phyloP scores from a whole-genome alignment of 2,113 vertebrate species.

The Gymnarchus niloticus region DNA sequence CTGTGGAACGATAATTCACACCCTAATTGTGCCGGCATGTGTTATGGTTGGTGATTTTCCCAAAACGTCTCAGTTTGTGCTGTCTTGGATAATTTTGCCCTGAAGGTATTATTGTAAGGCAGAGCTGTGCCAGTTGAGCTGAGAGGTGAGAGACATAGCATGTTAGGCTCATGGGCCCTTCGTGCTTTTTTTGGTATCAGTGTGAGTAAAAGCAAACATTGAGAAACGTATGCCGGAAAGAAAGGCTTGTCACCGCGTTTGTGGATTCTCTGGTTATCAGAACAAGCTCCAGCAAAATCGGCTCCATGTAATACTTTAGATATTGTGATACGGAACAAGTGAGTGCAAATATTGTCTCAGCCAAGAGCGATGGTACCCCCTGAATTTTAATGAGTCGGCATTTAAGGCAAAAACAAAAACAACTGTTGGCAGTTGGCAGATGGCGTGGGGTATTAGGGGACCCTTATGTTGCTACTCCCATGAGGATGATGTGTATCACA shows the following conservation, averaged over 20 bases:
- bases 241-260: not conserved
- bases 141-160: not conserved
- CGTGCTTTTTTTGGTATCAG: not conserved
- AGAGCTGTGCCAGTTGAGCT: not conserved
- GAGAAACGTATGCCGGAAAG: not conserved
- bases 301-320: not conserved
- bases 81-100: not conserved
- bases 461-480: not conserved
- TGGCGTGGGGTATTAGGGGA: not conserved
- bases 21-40: not conserved
- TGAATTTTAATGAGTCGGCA: not conserved
- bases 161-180: not conserved
- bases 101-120: not conserved
- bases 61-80: not conserved
- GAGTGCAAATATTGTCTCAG: not conserved
- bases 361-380: not conserved
- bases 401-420: not conserved
- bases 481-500: no score
- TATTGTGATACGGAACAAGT: not conserved
- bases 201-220: not conserved
- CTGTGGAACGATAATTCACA: not conserved
- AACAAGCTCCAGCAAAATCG: not conserved
- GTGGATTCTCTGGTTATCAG: not conserved
- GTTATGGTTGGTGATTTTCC: slow-evolving; percentile 1
- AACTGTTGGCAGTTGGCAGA: not conserved